phyloP scores from a whole-genome alignment of 2,888 invertebrate species.

The Pheosia tremula region DNA sequence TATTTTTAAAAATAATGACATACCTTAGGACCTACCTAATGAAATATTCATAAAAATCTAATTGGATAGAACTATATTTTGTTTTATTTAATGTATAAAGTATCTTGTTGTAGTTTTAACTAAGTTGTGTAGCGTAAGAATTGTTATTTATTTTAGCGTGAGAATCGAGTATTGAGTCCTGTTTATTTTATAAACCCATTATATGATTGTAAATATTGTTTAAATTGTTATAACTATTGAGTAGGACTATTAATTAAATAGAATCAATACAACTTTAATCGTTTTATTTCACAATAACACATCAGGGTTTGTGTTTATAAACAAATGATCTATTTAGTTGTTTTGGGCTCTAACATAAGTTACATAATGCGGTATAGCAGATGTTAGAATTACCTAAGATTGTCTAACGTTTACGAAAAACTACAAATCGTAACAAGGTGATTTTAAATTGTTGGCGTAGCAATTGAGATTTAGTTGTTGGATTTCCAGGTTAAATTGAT shows the following conservation, averaged over 20 bases:
- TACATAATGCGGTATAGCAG: no score
- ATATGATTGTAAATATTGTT: constrained; percentile 75
- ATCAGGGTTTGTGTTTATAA: neutral
- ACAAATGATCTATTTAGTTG: neutral
- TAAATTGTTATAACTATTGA: constrained; percentile 65
- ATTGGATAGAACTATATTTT: neutral
- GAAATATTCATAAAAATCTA: neutral
- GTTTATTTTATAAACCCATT: constrained; percentile 59
- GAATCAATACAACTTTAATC: constrained; percentile 41
- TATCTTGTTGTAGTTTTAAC: constrained; percentile 49
- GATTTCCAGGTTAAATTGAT: no score
- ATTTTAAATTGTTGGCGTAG: no score
- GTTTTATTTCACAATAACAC: constrained; percentile 36
- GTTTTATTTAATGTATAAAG: constrained; percentile 32
- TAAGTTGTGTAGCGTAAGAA: constrained; percentile 39
- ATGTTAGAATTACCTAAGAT: no score
- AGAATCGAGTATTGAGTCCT: constrained; percentile 56
- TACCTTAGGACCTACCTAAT: neutral
- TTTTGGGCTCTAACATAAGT: neutral
- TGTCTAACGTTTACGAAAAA: no score
- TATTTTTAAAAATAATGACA: neutral
- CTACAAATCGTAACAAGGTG: no score
- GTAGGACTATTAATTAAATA: constrained; percentile 73
- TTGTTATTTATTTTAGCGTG: constrained; percentile 76
- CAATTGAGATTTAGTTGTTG: no score